These are phyloP conservation scores for Syngnathoides biaculeatus DNA, from an alignment of 2,113 vertebrate genomes.

Conservation along the genomic window DNA sequence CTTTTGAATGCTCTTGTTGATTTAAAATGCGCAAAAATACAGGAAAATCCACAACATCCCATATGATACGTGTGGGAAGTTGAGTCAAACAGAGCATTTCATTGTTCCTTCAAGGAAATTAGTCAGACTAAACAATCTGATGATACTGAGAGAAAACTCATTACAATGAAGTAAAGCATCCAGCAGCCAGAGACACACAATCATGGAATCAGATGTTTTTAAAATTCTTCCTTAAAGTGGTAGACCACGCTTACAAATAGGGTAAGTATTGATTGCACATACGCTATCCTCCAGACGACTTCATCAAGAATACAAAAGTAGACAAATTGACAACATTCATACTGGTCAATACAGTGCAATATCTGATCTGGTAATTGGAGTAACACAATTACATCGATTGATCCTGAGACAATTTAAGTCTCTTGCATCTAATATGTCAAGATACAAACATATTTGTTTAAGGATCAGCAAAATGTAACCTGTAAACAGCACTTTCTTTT, in stretches of 20 bases:
- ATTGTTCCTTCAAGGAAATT: too few species aligned
- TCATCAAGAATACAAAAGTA: conserved; percentile 18
- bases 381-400: neutral
- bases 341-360: conserved; percentile 13
- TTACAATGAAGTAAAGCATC: too few species aligned
- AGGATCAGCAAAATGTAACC: neutral
- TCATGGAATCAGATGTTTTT: too few species aligned
- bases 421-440: neutral
- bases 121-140: too few species aligned
- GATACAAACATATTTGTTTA: conserved; percentile 12
- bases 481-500: conserved; percentile 8
- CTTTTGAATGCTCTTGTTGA: too few species aligned
- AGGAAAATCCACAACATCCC: too few species aligned
- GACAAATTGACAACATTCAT: conserved; percentile 2
- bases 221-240: conserved; percentile 14
- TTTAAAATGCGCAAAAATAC: too few species aligned
- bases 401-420: neutral
- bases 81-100: too few species aligned
- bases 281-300: conserved; percentile 5
- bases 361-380: neutral
- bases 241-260: conserved; percentile 40
- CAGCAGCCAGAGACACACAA: too few species aligned
- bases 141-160: too few species aligned
- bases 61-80: too few species aligned
- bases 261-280: conserved; percentile 28